A percentile compares a stretch with the other conserved stretches of the same genome.
Conservation (phyloP, 2,888 invertebrate genomes). For the Julus scanicus region DNA sequence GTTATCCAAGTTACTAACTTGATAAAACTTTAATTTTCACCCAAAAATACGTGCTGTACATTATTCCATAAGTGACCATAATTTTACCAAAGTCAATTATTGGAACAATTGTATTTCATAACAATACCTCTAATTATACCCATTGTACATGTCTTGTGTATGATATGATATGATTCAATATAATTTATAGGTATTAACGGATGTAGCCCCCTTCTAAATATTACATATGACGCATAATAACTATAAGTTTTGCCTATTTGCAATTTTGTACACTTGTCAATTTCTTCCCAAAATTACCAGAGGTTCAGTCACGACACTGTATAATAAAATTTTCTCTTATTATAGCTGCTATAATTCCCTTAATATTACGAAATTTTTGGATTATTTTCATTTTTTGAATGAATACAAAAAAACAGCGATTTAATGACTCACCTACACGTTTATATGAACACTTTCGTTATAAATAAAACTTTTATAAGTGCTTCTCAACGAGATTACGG, state of each 20-base stretch:
- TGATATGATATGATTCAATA: background rate
- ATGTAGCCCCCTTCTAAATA: background rate
- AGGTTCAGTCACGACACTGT: background rate
- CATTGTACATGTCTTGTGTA: background rate
- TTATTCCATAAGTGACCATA: too few species aligned
- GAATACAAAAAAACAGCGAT: background rate
- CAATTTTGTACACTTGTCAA: background rate
- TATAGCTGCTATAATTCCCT: background rate
- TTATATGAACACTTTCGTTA: too few species aligned
- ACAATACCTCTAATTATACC: background rate
- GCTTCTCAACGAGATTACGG: background rate
- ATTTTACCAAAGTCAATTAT: too few species aligned
- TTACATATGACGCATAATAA: background rate
- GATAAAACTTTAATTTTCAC: too few species aligned
- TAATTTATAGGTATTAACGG: background rate
- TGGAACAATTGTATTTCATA: background rate
- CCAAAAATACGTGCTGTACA: too few species aligned
- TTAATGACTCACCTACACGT: background rate
- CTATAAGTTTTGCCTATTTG: background rate
- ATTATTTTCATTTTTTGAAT: background rate
- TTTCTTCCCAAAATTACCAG: background rate
- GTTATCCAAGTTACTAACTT: too few species aligned
- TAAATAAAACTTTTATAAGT: background rate
- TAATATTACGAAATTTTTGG: background rate
- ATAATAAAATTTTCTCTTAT: background rate